phyloP scores from a whole-genome alignment of 2,797 vertebrate species.

The Luscinia megarhynchos region DNA sequence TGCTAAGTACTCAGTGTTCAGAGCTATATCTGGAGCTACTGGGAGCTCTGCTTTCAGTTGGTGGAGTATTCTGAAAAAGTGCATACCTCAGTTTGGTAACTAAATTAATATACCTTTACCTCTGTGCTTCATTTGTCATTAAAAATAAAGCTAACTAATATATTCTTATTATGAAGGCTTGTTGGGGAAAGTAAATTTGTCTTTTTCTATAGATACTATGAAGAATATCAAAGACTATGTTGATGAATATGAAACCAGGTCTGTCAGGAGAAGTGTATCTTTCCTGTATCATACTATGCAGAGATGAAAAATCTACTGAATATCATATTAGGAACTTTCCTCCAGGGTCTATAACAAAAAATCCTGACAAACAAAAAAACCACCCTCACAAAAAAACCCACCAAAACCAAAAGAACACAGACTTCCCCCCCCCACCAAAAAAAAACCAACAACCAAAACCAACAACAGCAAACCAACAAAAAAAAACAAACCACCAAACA shows the following conservation, averaged over 20 bases:
- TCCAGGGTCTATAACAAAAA: neutral
- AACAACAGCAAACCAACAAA: neutral
- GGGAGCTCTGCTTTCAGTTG: neutral
- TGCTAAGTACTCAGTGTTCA: neutral
- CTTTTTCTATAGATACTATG: neutral
- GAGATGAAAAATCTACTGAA: neutral
- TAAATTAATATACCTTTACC: neutral
- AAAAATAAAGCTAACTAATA: neutral
- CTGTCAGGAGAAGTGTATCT: neutral
- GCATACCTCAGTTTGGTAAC: neutral
- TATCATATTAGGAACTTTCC: neutral
- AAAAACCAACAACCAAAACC: neutral
- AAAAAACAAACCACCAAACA: too few relatives aligned
- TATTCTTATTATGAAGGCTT: neutral
- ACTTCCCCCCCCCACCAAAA: rapidly evolving
- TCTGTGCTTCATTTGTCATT: neutral
- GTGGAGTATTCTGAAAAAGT: neutral
- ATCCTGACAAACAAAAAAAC: neutral
- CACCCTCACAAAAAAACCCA: neutral
- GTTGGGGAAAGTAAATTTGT: neutral
- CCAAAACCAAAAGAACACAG: neutral
- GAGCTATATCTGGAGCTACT: neutral
- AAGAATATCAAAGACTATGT: neutral
- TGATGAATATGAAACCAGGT: neutral
- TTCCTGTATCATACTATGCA: neutral